A percentile compares a stretch with the other conserved stretches of the same genome.
phyloP scores from a whole-genome alignment of 2,113 vertebrate species.

The Myotis brandtii region DNA sequence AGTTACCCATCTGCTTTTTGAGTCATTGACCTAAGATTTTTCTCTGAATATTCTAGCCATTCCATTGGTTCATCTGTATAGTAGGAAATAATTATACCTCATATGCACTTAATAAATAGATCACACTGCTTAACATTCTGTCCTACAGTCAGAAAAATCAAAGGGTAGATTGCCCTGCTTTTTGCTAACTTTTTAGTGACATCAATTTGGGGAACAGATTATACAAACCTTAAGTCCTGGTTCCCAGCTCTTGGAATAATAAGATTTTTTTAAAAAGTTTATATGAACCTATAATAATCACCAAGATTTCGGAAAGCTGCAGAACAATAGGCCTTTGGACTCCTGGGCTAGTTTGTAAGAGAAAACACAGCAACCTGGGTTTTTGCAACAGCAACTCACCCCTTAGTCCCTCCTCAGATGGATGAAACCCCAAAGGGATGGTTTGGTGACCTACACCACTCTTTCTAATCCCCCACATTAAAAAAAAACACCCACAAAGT shows the following conservation, averaged over 20 bases:
- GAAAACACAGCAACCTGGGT: neutral
- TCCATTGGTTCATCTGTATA: neutral
- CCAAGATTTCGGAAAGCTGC: neutral
- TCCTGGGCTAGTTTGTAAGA: neutral
- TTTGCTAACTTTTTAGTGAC: neutral
- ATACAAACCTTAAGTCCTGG: neutral
- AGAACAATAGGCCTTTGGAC: neutral
- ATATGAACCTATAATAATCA: neutral
- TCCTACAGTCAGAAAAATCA: neutral
- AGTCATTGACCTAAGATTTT: neutral
- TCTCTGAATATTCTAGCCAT: slow-evolving; percentile 14
- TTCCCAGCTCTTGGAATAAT: neutral
- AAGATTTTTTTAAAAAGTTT: neutral
- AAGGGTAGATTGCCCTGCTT: neutral
- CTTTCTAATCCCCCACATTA: neutral
- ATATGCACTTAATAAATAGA: neutral
- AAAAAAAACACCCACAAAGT: neutral
- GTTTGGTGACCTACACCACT: neutral
- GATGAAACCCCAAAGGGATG: neutral
- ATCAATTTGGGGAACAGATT: neutral
- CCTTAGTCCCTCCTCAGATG: neutral
- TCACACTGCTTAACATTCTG: neutral
- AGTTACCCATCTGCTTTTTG: neutral
- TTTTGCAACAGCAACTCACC: neutral
- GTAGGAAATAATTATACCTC: neutral